Base-by-base conservation (phyloP, 1,140 invertebrate genomes). In the Phymorhynchus buccinoides region DNA sequence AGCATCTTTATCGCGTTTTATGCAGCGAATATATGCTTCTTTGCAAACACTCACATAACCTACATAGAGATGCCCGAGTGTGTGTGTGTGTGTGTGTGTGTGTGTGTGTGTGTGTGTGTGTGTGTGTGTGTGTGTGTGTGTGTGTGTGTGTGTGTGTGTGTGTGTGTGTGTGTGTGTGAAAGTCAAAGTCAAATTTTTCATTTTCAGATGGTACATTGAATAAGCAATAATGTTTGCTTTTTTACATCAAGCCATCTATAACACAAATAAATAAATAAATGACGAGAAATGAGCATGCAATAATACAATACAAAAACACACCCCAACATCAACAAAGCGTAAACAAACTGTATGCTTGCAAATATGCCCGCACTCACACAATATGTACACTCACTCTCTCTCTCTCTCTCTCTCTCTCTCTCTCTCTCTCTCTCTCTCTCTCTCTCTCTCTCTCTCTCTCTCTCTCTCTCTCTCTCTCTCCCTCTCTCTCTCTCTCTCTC, bases 391-490 rank as follows among this genome's bases (percentile, higher is more conserved):
- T n/a, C n/a, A n/a, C n/a, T n/a, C n/a, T n/a, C n/a, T n/a, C n/a
- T n/a, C 75, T 78, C 37, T 78, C 16, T 78, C 12, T 78, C 16
- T 78, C 16, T 78, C 16, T 78, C 75, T 78, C 75, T 78, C 37
- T 78, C 75, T 41, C 75, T 78, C 75, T 78, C 16, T 44, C 16
- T 78, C 75, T 78, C 41, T 78, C 75, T 78, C 75, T 78, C 16
- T 78, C 16, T 78, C 16, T 78, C 75, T 78, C 75, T 78, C 75
- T 78, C 75, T 78, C 75, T 78, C 16, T 78, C 75, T 78, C 75
- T 78, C 75, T 78, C 12, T 78, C 75, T 12, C 12, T 78, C 75
- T 78, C 12, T 78, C 75, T 78, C 12, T 78, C 16, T 78, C 12
- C 39, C 75, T 78, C 75, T 78, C 75, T 78, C 75, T 30, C 75